Base-by-base conservation (phyloP, 2,113 vertebrate species). In the Perccottus glenii region DNA sequence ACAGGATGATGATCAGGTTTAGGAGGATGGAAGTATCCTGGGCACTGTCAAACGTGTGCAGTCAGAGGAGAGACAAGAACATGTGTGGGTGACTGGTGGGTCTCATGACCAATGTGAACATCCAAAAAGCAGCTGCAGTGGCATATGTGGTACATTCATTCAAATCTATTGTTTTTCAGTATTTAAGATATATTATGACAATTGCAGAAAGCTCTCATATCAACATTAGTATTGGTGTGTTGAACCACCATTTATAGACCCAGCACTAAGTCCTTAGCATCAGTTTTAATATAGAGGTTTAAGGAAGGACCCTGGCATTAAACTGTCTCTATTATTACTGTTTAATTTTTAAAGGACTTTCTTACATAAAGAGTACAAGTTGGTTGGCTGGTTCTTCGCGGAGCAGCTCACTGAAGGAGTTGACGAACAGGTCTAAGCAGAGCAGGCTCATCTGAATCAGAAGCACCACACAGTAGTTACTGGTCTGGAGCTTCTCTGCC, bases 281-380 rank as follows among this genome's bases (percentile, higher is more conserved):
- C 19, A 27, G 19, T 27, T 27, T 27, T 3, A 27, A 27, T 27
- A 27, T 27, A 27, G 19, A 2, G 19, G 19, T 27, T 27, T 3
- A 3, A 27, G 19, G 19, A 27, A 27, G 19, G 19, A 27, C 19
- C 3, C 19, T 27, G 5, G 38, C 5, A 40, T 40, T 6, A 40
- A 40, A 40, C 38, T 40, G 5, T 5, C 38, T 40, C 38, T 40
- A 40, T 40, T 6, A 40, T 6, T 40, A 45, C 11, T 12, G 12
- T 45, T 45, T 45, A 11, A 45, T 45, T 14, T 5, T 4, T 12
- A 46, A 4, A 5, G 3, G 33, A 35, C 4, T 5, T 9, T 4
- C 80, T 93, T 86, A 98, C 96, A 98, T 94, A 88, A 98, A 98
- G 11, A 98, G 94, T 15, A 98, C 93, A 0, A 98, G 92, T 90